phyloP scores from a whole-genome alignment of 2,113 vertebrate species.

The Ceyx melanurus region DNA sequence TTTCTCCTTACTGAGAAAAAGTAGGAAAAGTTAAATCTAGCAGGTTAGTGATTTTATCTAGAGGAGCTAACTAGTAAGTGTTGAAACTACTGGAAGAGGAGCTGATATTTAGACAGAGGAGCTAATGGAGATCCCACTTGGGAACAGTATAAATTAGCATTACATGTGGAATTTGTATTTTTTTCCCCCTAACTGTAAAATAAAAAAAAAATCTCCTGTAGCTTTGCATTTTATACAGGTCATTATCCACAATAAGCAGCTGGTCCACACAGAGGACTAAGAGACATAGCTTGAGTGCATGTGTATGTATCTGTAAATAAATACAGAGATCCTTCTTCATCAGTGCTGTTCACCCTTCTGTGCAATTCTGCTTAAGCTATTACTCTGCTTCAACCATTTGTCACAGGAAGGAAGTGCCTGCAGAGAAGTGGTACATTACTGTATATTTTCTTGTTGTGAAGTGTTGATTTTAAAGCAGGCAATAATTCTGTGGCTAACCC shows the following conservation, averaged over 20 bases:
- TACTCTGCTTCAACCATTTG: neutral
- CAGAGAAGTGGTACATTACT: constrained; percentile 47
- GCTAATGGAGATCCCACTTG: neutral
- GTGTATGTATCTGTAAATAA: constrained; percentile 7
- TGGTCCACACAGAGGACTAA: neutral
- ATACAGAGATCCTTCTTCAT: neutral
- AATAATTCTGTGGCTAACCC: constrained; percentile 15
- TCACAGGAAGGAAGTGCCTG: constrained; percentile 50
- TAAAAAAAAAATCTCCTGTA: neutral
- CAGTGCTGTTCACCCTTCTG: neutral
- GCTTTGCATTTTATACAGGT: constrained; percentile 10
- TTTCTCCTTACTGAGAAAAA: constrained; percentile 10
- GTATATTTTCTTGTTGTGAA: constrained; percentile 59
- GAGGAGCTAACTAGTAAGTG: neutral
- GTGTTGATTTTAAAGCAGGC: constrained; percentile 65
- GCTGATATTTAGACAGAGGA: neutral
- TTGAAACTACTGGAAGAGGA: constrained; percentile 4
- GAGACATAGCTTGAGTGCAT: neutral
- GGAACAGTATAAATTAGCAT: neutral
- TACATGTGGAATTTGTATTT: neutral
- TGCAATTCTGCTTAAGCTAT: constrained; percentile 30
- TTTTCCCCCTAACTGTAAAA: neutral
- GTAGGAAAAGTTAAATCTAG: neutral
- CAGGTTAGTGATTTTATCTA: neutral
- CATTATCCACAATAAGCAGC: neutral